Evolutionary conservation across 2,888 invertebrate species (phyloP).

Genomic region (Synergus umbraculus): DNA sequence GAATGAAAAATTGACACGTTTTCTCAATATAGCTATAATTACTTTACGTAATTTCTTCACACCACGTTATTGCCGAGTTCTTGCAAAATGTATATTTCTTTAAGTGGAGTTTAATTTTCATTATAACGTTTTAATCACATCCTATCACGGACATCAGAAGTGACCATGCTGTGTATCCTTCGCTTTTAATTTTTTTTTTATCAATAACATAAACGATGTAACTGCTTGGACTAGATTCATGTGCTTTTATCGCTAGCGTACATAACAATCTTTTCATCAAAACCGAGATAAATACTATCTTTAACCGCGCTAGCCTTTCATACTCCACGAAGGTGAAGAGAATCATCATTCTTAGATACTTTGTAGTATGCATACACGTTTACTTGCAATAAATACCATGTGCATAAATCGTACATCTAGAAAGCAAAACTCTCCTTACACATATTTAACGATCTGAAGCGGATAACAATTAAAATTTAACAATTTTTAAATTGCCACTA

Average conservation of each 20-base stretch:
- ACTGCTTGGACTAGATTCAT: constrained; percentile 36
- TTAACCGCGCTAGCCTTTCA: constrained; percentile 32
- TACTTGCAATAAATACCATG: not conserved
- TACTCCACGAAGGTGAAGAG: constrained; percentile 32
- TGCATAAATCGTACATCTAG: not conserved
- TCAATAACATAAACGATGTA: constrained; percentile 36
- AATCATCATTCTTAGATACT: constrained; percentile 12
- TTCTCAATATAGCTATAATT: too few relatives aligned
- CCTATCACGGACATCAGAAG: constrained; percentile 21
- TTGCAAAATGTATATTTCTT: not conserved
- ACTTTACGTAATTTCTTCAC: too few relatives aligned
- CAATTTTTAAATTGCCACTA: too few relatives aligned
- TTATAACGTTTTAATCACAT: not conserved
- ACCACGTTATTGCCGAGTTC: not conserved
- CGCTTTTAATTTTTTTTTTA: constrained; percentile 19
- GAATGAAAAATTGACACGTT: too few relatives aligned
- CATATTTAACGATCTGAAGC: not conserved
- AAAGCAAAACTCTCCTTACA: not conserved
- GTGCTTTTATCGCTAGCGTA: constrained; percentile 32
- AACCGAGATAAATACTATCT: constrained; percentile 23
- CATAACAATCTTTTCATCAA: constrained; percentile 40
- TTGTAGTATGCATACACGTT: not conserved
- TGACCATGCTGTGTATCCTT: constrained; percentile 29
- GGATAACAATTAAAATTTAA: too few relatives aligned
- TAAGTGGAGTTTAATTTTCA: not conserved